Evolutionary conservation across 1,140 invertebrate species (phyloP), one percentile per base, ranked within the genome.

Genomic region (Drosophila neocordata): DNA sequence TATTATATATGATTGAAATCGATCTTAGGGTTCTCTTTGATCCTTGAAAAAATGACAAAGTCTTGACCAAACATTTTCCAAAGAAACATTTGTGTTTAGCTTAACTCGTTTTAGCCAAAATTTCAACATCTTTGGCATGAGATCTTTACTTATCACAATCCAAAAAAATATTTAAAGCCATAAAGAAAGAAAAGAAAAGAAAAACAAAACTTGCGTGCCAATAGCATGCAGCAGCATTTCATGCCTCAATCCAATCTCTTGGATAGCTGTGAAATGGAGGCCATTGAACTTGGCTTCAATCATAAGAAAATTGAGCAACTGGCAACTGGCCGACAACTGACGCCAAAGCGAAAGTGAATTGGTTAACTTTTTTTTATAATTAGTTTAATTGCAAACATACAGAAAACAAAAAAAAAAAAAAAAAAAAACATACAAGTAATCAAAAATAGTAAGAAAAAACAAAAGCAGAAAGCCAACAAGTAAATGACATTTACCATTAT

Each of bases 351-450:
- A 88, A 88, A 88, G 84, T 69, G 69, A 83, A 76, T 77, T 65
- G 56, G 53, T 69, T 79, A 69, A 79, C 73, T 72, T 18, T 37
- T 72, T 64, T 52, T 48, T 68, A 79, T 88, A 87, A 88, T 88
- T 88, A 83, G 66, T 73, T 89, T 87, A 88, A 88, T 87, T 82
- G 69, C 67, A 38, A 77, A 67, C 38, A 71, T 18, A n/a, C n/a
- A n/a, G n/a, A n/a, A n/a, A n/a, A n/a, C n/a, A n/a, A n/a, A n/a
- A n/a, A n/a, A n/a, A n/a, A n/a, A n/a, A n/a, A n/a, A n/a, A n/a
- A n/a, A n/a, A n/a, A 24, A 20, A 48, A 48, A 18, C 22, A 22
- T 65, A 44, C 27, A 58, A 31, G 18, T 56, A 51, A 69, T 64
- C 27, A 31, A 57, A 34, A 55, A 35, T 44, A 15, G 31, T 15